Base-by-base conservation (phyloP, 92 coral and sea anemone genomes). In the Epizoanthus stellaris region DNA sequence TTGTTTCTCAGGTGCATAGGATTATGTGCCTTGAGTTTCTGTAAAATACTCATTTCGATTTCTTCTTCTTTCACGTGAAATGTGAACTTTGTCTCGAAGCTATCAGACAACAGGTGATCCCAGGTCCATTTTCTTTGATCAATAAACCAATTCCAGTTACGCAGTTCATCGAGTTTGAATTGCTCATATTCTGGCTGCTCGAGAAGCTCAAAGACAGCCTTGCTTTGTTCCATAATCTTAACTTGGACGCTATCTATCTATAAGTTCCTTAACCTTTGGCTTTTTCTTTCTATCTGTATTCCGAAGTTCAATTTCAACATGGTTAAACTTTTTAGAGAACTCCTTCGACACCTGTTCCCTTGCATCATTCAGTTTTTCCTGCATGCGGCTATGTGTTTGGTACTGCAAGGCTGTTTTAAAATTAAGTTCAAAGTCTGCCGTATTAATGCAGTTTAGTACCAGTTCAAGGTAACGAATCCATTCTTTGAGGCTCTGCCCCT, bases 391-490 rank as follows among this genome's bases (percentile, higher is more conserved):
- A 61, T 52, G 45, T 6, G 63, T n/a, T 39, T 73, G 79, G 34
- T 45, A 73, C 36, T 73, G 79, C 23, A 73, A 73, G 0, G 79
- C 63, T 21, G 79, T 73, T 60, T 73, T 73, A 39, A 73, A 73
- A 52, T 73, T 20, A 38, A 73, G 63, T 52, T 73, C 79, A 73
- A 73, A 73, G 54, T 73, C 79, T 21, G 79, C 52, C 13, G 79
- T 73, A 21, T 73, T 52, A 42, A 73, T 73, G 36, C 79, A 73
- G 9, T 52, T 49, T 20, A 73, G 52, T 11, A 73, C 79, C 17
- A 73, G 58, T 14, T 73, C 58, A 43, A 73, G 63, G n/a, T 73
- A 73, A 11, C 19, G 40, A 23, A 73, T 61, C 79, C 79, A 73
- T 42, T 47, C 79, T 73, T 52, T 52, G 7, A 73, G 39, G 3